These are phyloP conservation scores for Notarius lentiginosus DNA, from an alignment of 2,113 vertebrate genomes.

Conservation along the genomic window DNA sequence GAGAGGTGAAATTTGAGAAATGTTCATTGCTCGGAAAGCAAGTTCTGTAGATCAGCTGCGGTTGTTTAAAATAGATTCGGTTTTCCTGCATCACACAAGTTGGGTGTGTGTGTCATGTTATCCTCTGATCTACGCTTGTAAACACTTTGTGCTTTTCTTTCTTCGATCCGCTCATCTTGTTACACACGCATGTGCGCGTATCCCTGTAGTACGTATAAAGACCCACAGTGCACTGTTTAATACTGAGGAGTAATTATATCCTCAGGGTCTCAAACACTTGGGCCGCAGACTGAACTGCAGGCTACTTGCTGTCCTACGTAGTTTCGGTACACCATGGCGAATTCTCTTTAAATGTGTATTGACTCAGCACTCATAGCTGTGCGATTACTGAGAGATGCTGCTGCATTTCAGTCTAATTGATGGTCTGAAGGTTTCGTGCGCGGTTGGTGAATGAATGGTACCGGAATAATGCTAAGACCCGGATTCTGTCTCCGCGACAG, in stretches of 20 bases:
- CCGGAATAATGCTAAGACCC: not conserved
- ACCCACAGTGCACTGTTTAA: conserved; percentile 10
- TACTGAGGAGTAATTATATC: not conserved
- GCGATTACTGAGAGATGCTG: not conserved
- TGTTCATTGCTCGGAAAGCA: not conserved
- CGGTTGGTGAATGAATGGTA: not conserved
- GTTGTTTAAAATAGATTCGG: conserved; percentile 20
- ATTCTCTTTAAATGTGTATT: not conserved
- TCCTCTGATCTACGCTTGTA: not conserved
- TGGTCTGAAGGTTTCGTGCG: not conserved
- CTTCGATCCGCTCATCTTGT: not conserved
- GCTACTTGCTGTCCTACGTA: not conserved
- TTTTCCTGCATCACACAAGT: not conserved
- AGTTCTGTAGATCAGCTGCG: conserved; percentile 25
- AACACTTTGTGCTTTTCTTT: not conserved
- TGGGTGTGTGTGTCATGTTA: not conserved
- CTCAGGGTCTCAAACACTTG: not conserved
- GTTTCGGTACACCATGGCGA: not conserved
- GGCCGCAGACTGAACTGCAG: not conserved
- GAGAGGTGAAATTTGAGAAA: not conserved
- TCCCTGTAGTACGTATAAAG: not conserved
- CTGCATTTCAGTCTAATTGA: not conserved
- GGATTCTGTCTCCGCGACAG: not conserved
- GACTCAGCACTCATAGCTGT: not conserved
- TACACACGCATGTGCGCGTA: not conserved